These are phyloP conservation scores for Bungarus multicinctus DNA, from an alignment of 2,113 vertebrate genomes.

Conservation along the genomic window DNA sequence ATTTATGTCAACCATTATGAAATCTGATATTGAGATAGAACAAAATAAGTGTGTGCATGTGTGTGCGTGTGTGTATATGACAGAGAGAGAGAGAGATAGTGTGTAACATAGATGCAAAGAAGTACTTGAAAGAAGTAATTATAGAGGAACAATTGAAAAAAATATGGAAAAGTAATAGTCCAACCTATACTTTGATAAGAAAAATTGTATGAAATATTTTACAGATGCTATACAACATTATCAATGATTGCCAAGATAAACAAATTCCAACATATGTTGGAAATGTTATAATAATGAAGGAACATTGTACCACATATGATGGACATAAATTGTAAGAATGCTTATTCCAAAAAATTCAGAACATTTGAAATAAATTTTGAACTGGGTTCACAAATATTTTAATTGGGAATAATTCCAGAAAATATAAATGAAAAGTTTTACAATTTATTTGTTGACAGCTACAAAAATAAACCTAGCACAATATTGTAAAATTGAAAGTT, in stretches of 20 bases:
- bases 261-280: not conserved
- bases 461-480: not conserved
- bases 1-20: not conserved
- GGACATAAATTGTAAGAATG: not conserved
- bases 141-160: not conserved
- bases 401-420: not conserved
- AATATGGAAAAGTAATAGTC: not conserved
- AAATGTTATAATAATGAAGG: not conserved
- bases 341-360: not conserved
- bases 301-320: not conserved
- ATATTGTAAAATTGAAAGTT: not conserved
- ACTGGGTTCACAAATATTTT: not conserved
- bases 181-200: not conserved
- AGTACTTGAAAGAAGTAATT: not conserved
- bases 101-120: not conserved
- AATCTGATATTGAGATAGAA: not conserved
- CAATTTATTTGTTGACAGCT: not conserved
- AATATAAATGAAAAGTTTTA: not conserved
- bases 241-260: not conserved
- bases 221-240: not conserved
- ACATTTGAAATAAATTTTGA: not conserved
- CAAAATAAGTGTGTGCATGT: not conserved
- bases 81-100: no score
- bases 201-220: not conserved
- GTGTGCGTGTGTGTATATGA: no score